phyloP scores from a whole-genome alignment of 1,140 invertebrate species.

The Lepidotrigona ventralis region DNA sequence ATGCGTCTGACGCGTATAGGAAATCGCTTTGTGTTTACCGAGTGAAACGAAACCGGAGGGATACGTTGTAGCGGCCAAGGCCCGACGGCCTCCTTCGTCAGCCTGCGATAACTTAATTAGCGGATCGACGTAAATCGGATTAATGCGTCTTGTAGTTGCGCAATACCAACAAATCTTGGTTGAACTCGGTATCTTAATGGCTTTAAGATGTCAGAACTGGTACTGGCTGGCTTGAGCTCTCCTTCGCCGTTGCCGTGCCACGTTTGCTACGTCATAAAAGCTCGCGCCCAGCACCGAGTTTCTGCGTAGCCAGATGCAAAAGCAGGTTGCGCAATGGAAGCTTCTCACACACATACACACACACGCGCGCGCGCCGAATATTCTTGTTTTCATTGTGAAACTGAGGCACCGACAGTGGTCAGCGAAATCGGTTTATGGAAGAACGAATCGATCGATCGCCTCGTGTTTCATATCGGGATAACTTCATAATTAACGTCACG shows the following conservation, averaged over 20 bases:
- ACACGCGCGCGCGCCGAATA: no score
- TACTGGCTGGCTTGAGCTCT: conserved; percentile 48
- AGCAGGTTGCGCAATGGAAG: conserved; percentile 8
- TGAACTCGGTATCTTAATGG: conserved; percentile 64
- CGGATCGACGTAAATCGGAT: conserved; percentile 58
- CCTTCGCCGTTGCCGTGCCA: conserved; percentile 34
- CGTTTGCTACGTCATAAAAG: conserved; percentile 45
- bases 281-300: background rate
- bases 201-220: conserved; percentile 53
- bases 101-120: conserved; percentile 56
- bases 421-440: no score
- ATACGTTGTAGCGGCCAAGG: no score
- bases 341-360: conserved; percentile 7
- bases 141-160: conserved; percentile 46
- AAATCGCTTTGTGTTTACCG: background rate
- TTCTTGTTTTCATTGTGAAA: no score
- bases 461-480: no score
- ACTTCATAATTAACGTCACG: no score
- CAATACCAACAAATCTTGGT: conserved; percentile 56
- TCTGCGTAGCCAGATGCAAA: background rate
- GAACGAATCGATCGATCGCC: no score
- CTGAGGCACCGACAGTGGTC: no score
- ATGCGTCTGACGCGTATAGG: no score
- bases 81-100: background rate
- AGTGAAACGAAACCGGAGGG: background rate